A percentile compares a stretch with the other conserved stretches of the same genome.
These are phyloP conservation scores for Cabera pusaria DNA, from an alignment of 2,888 invertebrate genomes.

Conservation along the genomic window DNA sequence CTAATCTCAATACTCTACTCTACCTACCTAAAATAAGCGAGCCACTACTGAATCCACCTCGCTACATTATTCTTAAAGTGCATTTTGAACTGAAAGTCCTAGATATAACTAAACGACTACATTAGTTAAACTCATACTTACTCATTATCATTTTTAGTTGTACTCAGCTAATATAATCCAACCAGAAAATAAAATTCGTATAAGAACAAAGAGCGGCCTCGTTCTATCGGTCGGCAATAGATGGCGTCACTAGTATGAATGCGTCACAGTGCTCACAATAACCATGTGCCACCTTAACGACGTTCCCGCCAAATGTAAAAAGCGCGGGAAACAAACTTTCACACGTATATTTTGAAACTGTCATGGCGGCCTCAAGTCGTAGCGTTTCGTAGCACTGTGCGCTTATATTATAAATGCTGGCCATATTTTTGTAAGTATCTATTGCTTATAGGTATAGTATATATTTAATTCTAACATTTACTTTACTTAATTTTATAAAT, in stretches of 20 bases:
- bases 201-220: conserved; percentile 40
- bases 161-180: conserved; percentile 6
- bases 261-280: conserved; percentile 36
- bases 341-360: conserved; percentile 39
- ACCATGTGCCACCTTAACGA: conserved; percentile 6
- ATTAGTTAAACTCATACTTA: too few species aligned
- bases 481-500: too few species aligned
- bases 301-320: conserved; percentile 47
- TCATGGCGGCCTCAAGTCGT: conserved; percentile 25
- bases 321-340: conserved; percentile 56
- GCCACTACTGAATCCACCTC: too few species aligned
- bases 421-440: too few species aligned
- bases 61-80: too few species aligned
- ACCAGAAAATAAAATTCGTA: conserved; percentile 16
- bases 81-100: too few species aligned
- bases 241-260: conserved; percentile 47
- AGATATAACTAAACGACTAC: too few species aligned
- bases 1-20: too few species aligned
- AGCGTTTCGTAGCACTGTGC: conserved; percentile 29
- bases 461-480: too few species aligned
- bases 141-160: conserved; percentile 6
- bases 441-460: too few species aligned
- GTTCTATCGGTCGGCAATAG: conserved; percentile 37
- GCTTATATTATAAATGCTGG: conserved; percentile 1
- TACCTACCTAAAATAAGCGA: too few species aligned